These are phyloP conservation scores for Thera obeliscata DNA, from an alignment of 2,888 invertebrate genomes.

Conservation along the genomic window DNA sequence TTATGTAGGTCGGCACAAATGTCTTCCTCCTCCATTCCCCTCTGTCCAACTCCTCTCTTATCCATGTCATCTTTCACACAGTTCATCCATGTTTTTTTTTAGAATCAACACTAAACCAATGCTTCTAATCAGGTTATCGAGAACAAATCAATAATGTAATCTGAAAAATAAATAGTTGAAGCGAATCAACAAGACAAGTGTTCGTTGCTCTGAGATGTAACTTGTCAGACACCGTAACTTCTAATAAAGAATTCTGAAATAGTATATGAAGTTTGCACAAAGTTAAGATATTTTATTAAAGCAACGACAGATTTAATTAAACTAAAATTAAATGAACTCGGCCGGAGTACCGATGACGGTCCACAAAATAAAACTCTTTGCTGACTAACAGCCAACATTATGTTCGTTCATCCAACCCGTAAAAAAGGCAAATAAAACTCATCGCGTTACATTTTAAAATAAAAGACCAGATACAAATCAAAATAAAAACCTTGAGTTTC, in stretches of 20 bases:
- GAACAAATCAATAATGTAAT: neutral
- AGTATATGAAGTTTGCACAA: neutral
- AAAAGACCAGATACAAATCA: neutral
- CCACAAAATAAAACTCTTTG: neutral
- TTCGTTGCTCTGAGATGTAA: too few species aligned
- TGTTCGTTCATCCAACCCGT: constrained; percentile 1
- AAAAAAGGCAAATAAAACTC: neutral
- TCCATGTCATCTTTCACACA: too few species aligned
- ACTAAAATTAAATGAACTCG: neutral
- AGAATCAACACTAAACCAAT: neutral
- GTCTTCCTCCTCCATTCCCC: too few species aligned
- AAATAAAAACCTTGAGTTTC: neutral
- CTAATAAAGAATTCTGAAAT: neutral
- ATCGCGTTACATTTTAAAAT: neutral
- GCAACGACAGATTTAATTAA: too few species aligned
- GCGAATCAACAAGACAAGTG: too few species aligned
- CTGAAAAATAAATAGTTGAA: too few species aligned
- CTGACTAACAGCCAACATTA: neutral
- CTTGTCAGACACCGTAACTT: too few species aligned
- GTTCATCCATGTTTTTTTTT: too few species aligned
- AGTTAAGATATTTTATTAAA: too few species aligned
- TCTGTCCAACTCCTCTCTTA: too few species aligned
- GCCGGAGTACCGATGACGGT: neutral
- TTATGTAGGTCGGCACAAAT: too few species aligned
- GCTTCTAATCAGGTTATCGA: neutral